These are phyloP conservation scores for Sminthopsis crassicaudata DNA, from an alignment of 2,113 vertebrate species.

Conservation along the genomic window DNA sequence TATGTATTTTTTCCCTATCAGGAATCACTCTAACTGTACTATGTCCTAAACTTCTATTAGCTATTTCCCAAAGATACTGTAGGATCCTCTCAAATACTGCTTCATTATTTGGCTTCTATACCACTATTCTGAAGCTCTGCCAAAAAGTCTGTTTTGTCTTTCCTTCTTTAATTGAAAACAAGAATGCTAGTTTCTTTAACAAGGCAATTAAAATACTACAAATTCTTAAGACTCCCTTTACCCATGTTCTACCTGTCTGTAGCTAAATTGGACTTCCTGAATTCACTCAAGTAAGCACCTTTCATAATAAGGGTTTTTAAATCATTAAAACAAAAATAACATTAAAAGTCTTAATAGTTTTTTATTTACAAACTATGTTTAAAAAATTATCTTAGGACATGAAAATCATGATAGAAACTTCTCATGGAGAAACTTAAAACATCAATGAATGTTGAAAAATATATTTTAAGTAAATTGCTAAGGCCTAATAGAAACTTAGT, in stretches of 20 bases:
- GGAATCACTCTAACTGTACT: not conserved
- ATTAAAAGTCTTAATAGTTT: conserved; percentile 25
- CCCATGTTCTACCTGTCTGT: conserved; percentile 25
- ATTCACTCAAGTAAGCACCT: conserved; percentile 13
- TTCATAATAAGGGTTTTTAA: not conserved
- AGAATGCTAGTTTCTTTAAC: conserved; percentile 58
- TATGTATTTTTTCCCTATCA: not conserved
- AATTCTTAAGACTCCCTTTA: conserved; percentile 17
- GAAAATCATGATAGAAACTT: conserved; percentile 38
- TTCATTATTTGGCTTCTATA: conserved; percentile 39
- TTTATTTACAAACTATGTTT: conserved; percentile 29
- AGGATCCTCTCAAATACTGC: not conserved
- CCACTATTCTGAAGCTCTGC: not conserved
- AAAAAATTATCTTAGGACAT: not conserved
- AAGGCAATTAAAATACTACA: conserved; percentile 55
- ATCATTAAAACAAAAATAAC: conserved; percentile 40
- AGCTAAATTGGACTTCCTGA: conserved; percentile 48
- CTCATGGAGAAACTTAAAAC: not conserved
- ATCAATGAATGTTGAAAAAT: conserved; percentile 23
- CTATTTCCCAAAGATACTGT: not conserved
- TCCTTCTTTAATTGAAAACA: conserved; percentile 56
- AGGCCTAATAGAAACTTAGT: conserved; percentile 7
- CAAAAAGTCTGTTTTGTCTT: conserved; percentile 21
- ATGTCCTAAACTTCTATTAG: not conserved
- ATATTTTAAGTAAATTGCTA: conserved; percentile 48